These are phyloP conservation scores for Trichonephila clavata DNA, from an alignment of 1,140 invertebrate genomes.

Conservation along the genomic window DNA sequence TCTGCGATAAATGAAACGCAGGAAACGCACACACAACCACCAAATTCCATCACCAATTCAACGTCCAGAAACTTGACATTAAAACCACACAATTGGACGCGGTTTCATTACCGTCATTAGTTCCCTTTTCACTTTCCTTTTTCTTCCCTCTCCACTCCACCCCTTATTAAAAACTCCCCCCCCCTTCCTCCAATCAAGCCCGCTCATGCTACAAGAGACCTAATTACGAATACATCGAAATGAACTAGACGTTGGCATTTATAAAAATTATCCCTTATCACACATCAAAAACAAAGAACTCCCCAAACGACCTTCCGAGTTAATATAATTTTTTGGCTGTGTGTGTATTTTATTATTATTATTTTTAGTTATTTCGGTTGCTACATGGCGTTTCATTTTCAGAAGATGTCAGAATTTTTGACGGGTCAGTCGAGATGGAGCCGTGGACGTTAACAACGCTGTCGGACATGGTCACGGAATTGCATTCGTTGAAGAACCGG, in stretches of 20 bases:
- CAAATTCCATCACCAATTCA: conserved; percentile 9
- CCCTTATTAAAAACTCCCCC: neutral
- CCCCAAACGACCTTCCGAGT: neutral
- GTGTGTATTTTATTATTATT: too few species aligned
- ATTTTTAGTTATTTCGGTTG: neutral
- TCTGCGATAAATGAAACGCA: neutral
- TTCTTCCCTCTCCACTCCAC: neutral
- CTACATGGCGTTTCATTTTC: neutral
- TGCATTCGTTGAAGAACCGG: conserved; percentile 4
- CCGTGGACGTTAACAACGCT: conserved; percentile 28
- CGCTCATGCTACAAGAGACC: neutral
- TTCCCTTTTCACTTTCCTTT: too few species aligned
- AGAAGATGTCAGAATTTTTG: conserved; percentile 40
- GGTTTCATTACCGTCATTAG: conserved; percentile 36
- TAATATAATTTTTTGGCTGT: neutral
- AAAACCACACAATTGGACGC: conserved; percentile 25
- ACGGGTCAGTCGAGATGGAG: conserved; percentile 12
- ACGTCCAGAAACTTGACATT: conserved; percentile 17
- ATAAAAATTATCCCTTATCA: conserved; percentile 34
- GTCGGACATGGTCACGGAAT: conserved; percentile 42
- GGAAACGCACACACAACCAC: neutral
- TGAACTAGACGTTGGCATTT: neutral
- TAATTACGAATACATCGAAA: neutral
- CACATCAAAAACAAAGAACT: conserved; percentile 1
- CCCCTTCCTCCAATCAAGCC: neutral